Base-by-base conservation (phyloP, 2,888 invertebrate genomes). In the Pterostichus madidus region DNA sequence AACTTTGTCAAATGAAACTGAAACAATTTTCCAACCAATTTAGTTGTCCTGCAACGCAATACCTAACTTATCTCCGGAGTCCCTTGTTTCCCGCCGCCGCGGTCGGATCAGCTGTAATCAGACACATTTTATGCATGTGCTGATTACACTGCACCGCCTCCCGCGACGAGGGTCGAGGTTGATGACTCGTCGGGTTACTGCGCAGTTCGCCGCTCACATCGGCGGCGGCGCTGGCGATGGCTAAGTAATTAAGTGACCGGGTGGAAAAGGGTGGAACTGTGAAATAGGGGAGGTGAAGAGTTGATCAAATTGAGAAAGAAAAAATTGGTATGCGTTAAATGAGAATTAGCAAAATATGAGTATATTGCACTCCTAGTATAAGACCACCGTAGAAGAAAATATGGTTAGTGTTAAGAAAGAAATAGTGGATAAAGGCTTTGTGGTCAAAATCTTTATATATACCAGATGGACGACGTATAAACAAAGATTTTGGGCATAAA, bases 121-220 rank as follows among this genome's bases (percentile, higher is more conserved):
- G 78, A 78, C 78, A 78, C 78, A 78, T 78, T 78, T 78, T 78
- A 56, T 78, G 78, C 78, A 78, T 61, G 78, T 78, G 78, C 78
- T 78, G 78, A 78, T 78, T 78, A 78, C 61, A 61, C 2, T 32
- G 17, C 75, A 31, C 15, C 39, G 24, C 24, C 24, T 3, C 24
- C 24, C 24, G 24, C 24, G 24, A 24, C 52, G 24, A 5, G 17
- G 8, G n/a, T 24, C 24, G 75, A 75, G 75, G 75, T 75, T 75
- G 75, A 75, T 75, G 75, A 53, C 75, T 75, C 52, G 39, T 10
- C 64, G 64, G 56, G 44, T 24, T 75, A 75, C 75, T 75, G 52
- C 75, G 75, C 75, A 75, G 75, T 75, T 75, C 10, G 75, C 49
- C 8, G 39, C 39, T 39, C 24, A 24, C 39, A 5, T 0, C 39